Base-by-base conservation (phyloP, 35 echinoderm and acorn worm genomes). In the Apostichopus japonicus region DNA sequence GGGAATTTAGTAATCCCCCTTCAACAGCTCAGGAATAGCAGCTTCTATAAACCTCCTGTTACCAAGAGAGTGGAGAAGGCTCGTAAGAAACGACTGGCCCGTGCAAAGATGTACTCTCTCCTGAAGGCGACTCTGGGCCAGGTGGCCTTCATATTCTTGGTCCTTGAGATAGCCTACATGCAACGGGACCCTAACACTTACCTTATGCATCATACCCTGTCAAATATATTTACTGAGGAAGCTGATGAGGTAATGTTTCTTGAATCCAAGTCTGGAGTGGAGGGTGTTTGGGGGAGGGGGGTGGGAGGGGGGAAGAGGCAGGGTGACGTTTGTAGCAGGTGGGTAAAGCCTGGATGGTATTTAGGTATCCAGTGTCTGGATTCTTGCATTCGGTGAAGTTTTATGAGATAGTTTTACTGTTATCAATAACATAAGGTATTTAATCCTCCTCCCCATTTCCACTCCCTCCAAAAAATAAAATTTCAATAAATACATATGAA, bases 51-150 rank as follows among this genome's bases (percentile, higher is more conserved):
- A 2, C 96, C 96, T 19, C 96, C 96, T 4, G 15, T 94, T 4
- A 53, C 76, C 5, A 86, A 88, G 56, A 56, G 92, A 53, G 93
- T 98, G 4, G 78, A 94, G 33, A 87, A 91, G 54, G 96, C 94
- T 19, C 59, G 93, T 52, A 72, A 95, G 84, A 95, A 93, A 78
- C 75, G 94, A 10, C 62, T 87, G 56, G 91, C 90, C 5, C 70
- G 94, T 17, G 92, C 79, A 10, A 95, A 98, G 90, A 94, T 98
- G 90, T 94, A 95, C 79, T 92, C 93, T 5, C 82, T 95, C 63
- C 44, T 98, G 33, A 93, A 94, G 79, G 92, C 87, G 24, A 86
- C 95, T 16, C 16, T 98, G 4, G 96, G 96, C 22, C 96, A 98
- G 57, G 15, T 95, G 5, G 62, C 94, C 11, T 93, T 98, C 55